phyloP scores from a whole-genome alignment of 2,113 vertebrate genomes.

The Rhynchomys soricoides region DNA sequence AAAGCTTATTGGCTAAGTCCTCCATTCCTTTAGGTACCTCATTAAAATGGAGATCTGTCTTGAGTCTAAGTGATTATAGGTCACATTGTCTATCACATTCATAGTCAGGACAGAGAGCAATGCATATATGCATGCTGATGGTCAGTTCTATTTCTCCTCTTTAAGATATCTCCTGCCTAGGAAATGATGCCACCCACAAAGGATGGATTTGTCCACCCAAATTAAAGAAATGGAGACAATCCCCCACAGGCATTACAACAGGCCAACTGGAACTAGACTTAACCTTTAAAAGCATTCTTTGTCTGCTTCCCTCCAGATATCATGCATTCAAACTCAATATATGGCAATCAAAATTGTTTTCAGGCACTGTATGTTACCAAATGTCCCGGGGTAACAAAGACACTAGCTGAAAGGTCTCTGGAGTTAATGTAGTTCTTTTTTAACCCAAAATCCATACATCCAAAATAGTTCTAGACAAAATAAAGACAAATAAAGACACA shows the following conservation, averaged over 20 bases:
- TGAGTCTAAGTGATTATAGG: too few relatives aligned
- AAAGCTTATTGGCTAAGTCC: too few relatives aligned
- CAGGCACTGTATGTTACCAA: background rate
- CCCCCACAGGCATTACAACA: background rate
- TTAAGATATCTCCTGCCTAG: background rate
- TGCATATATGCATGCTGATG: background rate
- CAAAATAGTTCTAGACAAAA: slow-evolving; percentile 14
- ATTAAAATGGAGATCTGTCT: too few relatives aligned
- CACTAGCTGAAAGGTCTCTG: background rate
- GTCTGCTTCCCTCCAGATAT: background rate
- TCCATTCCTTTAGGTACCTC: too few relatives aligned
- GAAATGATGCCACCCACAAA: background rate
- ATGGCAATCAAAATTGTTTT: background rate
- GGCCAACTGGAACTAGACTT: background rate
- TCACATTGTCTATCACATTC: too few relatives aligned
- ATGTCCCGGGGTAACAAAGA: background rate
- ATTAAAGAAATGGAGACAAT: background rate
- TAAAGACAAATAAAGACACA: background rate
- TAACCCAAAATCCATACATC: background rate
- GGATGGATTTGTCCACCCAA: background rate
- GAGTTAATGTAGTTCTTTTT: background rate
- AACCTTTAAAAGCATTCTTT: background rate
- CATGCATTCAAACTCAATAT: too few relatives aligned
- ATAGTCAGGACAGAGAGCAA: background rate
- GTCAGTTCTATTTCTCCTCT: background rate